Conservation (phyloP, 2,113 vertebrate genomes). For the Macquaria ambigua region DNA sequence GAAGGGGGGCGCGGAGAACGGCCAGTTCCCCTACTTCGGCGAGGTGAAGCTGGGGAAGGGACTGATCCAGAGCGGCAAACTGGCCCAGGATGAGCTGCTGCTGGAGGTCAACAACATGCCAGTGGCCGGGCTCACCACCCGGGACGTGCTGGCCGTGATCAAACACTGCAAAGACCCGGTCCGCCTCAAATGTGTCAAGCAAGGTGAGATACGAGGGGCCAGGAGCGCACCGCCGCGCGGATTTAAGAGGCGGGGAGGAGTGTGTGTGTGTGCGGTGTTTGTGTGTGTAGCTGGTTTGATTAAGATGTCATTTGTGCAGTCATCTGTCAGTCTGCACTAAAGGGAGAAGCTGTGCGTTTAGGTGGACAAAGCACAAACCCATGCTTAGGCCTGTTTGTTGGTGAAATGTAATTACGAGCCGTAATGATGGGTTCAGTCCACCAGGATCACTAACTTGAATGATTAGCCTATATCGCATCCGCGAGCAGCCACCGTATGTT, state of each 20-base stretch:
- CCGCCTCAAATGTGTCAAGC: conserved; percentile 97
- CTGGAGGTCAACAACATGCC: conserved; percentile 99
- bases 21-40: conserved; percentile 96
- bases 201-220: conserved; percentile 87
- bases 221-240: conserved; percentile 26
- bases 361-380: conserved; percentile 26
- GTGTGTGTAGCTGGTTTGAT: conserved; percentile 48
- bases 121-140: conserved; percentile 96
- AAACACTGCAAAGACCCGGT: conserved; percentile 99
- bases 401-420: conserved; percentile 16
- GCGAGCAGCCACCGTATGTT: conserved; percentile 56
- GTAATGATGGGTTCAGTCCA: conserved; percentile 28
- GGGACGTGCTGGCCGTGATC: conserved; percentile 97
- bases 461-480: conserved; percentile 13
- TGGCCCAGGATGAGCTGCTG: conserved; percentile 95
- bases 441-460: conserved; percentile 22
- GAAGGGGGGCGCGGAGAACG: conserved; percentile 95
- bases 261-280: conserved; percentile 21
- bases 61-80: conserved; percentile 94
- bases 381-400: conserved; percentile 39
- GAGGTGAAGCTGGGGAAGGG: conserved; percentile 96
- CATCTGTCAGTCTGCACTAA: conserved; percentile 52
- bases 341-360: neutral
- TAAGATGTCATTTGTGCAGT: conserved; percentile 59
- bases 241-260: conserved; percentile 19